Evolutionary conservation across 2,888 invertebrate species (phyloP), one percentile per base, ranked within the genome.

Genomic region (Hanleya hanleyi): DNA sequence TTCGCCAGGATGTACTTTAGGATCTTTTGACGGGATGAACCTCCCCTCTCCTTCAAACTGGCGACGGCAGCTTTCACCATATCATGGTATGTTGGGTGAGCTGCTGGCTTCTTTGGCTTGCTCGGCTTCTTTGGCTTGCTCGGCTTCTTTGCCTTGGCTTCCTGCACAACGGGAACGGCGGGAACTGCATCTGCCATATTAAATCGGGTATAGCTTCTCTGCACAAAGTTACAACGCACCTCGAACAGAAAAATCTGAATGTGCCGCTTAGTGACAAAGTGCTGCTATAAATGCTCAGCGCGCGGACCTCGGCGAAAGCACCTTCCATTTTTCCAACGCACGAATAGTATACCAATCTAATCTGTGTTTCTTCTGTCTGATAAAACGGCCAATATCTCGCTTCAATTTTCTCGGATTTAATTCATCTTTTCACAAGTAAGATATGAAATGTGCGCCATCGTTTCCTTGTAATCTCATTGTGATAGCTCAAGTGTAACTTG

Each of bases 21-120:
- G 75, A 92, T 90, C 29, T 91, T 91, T 76, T 91, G 90, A 67
- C 91, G 85, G 5, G 91, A 91, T 32, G 91, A 91, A 26, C 92
- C 92, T 67, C 88, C 88, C 38, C 90, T 81, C 69, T 91, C 91
- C 77, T 90, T 91, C 73, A 92, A 80, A 26, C 82, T 76, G 57
- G 79, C 81, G 74, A 92, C 82, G 47, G 91, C 91, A 4, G 86
- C 85, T 71, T 86, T 84, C 74, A 91, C 86, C 92, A 92, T 92
- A 67, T 89, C 90, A 26, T 84, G 80, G 81, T 91, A 91, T 71
- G 86, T 87, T 3, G 89, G 89, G 67, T 89, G 89, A 62, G 75
- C 75, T 18, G 89, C 81, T 35, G 88, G 83, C 69, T 85, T 85
- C 78, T 88, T 89, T 18, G 86, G 73, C 77, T 81, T 81, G 6